Evolutionary conservation across 2,888 invertebrate species (phyloP), one percentile per base, ranked within the genome.

Genomic region (Oligia latruncula): DNA sequence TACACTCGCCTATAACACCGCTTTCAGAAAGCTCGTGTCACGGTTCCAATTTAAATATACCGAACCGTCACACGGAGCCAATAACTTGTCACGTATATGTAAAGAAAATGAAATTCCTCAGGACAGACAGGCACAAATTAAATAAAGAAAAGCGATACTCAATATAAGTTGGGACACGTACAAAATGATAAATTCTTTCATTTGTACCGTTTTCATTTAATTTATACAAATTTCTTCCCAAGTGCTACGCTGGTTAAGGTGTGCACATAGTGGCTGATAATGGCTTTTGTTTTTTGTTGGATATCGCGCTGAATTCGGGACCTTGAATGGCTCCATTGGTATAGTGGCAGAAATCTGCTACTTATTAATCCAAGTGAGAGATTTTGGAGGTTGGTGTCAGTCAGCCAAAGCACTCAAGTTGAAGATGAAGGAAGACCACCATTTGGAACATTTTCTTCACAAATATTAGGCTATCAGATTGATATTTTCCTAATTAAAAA

Each of bases 111-210:
- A 90, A 89, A 89, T 90, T 90, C 87, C 78, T 79, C 71, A 81
- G 71, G 46, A 81, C 70, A 87, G 87, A 78, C 80, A 84, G 78
- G 87, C 70, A 81, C 71, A 92, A 92, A 91, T 92, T 91, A 92
- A 92, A 90, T 92, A 90, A 91, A 88, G 88, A 88, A 83, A 85
- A 87, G 29, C 83, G 82, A 90, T 87, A 87, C 81, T 85, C 88
- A 81, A 89, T 88, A 85, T 71, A 75, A 85, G 87, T 83, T 80
- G 81, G 78, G 75, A 77, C 93, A 92, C 93, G 93, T 92, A 91
- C 91, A 86, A 87, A 88, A 91, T 94, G 93, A 95, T 95, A 95
- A 93, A 95, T 95, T 95, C 93, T 91, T 92, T 93, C 92, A 95
- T 94, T 95, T 95, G 93, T 94, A 93, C 90, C 85, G 88, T 91